These are phyloP conservation scores for Piaya cayana DNA, from an alignment of 2,113 vertebrate species.

Conservation along the genomic window DNA sequence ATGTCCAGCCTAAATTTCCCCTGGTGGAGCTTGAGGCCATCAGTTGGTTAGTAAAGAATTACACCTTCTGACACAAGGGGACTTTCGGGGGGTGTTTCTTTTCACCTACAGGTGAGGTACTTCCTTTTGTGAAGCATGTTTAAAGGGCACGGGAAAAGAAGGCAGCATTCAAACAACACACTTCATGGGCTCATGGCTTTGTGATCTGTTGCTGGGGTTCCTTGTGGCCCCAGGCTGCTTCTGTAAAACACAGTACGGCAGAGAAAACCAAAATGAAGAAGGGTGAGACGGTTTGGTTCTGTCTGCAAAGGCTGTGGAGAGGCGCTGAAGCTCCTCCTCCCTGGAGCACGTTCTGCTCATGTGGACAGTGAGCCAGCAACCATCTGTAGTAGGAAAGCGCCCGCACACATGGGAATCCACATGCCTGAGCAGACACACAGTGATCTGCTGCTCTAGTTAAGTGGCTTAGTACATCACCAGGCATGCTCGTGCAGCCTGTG, in stretches of 20 bases:
- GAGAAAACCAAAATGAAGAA: not conserved
- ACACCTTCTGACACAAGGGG: not conserved
- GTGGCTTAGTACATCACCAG: slow-evolving; percentile 19
- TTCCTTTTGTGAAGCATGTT: not conserved
- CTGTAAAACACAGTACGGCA: not conserved
- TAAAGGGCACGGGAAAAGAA: not conserved
- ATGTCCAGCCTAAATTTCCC: too few species aligned
- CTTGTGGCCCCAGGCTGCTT: not conserved
- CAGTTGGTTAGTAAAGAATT: not conserved
- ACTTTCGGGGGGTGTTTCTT: not conserved
- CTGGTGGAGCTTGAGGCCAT: too few species aligned
- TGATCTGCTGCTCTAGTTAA: not conserved
- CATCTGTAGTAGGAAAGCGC: not conserved
- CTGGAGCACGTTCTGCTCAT: rapidly evolving
- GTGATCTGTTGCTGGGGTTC: not conserved
- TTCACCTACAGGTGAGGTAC: not conserved
- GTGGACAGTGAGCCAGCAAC: not conserved
- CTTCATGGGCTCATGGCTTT: not conserved
- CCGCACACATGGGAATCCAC: slow-evolving; percentile 12
- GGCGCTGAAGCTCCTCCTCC: not conserved
- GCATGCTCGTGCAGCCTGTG: not conserved
- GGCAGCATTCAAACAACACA: not conserved
- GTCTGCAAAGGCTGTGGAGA: not conserved
- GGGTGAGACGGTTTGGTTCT: not conserved
- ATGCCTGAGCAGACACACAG: not conserved